phyloP scores from a whole-genome alignment of 23 tunicate genomes.

The Phallusia fumigata region DNA sequence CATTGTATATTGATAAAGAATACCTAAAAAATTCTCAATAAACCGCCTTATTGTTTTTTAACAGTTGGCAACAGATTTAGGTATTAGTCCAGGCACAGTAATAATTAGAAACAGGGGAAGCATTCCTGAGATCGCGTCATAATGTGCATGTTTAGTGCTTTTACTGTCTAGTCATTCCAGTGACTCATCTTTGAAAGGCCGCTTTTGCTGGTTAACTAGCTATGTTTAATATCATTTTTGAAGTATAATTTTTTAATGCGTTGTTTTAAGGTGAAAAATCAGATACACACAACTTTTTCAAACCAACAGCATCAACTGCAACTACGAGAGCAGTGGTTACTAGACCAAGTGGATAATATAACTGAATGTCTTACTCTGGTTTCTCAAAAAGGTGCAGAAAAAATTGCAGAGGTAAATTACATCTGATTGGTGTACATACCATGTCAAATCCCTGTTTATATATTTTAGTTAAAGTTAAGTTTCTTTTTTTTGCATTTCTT shows the following conservation, averaged over 20 bases:
- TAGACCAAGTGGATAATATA: constrained; percentile 3
- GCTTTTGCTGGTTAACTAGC: too few relatives aligned
- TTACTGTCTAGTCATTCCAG: too few relatives aligned
- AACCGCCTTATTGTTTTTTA: too few relatives aligned
- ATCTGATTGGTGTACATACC: constrained; percentile 1
- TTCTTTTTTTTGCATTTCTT: too few relatives aligned
- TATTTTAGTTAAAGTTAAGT: too few relatives aligned
- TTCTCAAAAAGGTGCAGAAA: not conserved
- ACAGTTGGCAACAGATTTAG: too few relatives aligned
- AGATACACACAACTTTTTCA: not conserved
- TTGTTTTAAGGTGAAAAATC: not conserved
- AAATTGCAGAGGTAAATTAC: not conserved
- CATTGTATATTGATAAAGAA: not conserved
- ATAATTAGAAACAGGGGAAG: too few relatives aligned
- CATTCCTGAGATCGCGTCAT: too few relatives aligned
- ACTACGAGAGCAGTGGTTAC: not conserved
- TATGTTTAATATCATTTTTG: not conserved
- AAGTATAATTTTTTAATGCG: not conserved
- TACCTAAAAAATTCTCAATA: not conserved
- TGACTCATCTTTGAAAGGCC: too few relatives aligned
- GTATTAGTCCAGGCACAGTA: not conserved
- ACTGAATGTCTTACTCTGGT: not conserved
- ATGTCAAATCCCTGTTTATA: too few relatives aligned
- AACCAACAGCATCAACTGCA: constrained; percentile 4
- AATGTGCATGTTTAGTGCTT: too few relatives aligned